Base-by-base conservation (phyloP, 2,113 vertebrate genomes). In the Sceloporus tristichus region DNA sequence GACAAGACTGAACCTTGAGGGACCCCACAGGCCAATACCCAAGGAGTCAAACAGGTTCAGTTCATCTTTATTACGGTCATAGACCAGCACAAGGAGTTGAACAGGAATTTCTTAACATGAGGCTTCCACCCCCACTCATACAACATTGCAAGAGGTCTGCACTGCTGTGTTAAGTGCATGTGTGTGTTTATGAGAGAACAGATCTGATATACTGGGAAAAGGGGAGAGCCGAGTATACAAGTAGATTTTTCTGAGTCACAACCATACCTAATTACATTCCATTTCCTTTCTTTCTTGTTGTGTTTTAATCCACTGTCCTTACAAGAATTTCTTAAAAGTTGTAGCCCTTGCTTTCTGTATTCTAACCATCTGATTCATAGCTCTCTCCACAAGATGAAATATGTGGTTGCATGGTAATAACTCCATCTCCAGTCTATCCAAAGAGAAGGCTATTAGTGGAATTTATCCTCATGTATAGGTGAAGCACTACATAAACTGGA, bases 351-450 rank as follows among this genome's bases (percentile, higher is more conserved):
- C 6, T 62, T 3, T 79, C 1, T 11, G 7, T 62, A 88, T 48
- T 82, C 53, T 89, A 3, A 34, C 73, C 34, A 34, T 88, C 6
- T 27, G 8, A 23, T 85, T 2, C 0, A 1, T 0, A 16, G 84
- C 70, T 83, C 78, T 38, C 29, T 81, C 40, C 38, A 53, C 10
- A 13, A 11, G 73, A 53, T 0, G 0, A 90, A 91, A 90, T 3
- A 5, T 40, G 19, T 1, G 2, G 6, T 85, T 88, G n/a, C 27
- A 48, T 48, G 3, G 1, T 65, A 16, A 25, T 29, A 18, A 76
- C 23, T 83, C 19, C 81, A 81, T 86, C 73, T 85, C 89, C 14
- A 48, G 73, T 88, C 79, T 91, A 27, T n/a, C 42, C 79, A 68
- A 16, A 79, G 78, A 34, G 14, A 48, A 25, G 65, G 81, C 27